Base-by-base conservation (phyloP, 2,113 vertebrate species). In the Poicephalus gulielmi region DNA sequence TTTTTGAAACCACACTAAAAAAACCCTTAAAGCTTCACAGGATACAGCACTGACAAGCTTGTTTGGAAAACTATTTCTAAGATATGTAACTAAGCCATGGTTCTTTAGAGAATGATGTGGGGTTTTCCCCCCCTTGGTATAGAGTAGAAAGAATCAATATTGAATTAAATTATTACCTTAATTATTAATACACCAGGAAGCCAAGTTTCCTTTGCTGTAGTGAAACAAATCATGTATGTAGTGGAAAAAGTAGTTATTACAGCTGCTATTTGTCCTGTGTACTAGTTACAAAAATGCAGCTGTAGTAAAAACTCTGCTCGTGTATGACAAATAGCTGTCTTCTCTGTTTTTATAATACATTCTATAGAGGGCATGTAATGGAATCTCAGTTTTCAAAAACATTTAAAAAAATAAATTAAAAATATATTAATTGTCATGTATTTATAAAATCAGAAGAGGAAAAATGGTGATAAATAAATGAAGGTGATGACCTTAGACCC, bases 101-200 rank as follows among this genome's bases (percentile, higher is more conserved):
- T 78, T 80, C 57, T 79, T 78, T 37, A 62, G 49, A 89, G 55
- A 71, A 47, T 31, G 2, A 28, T 43, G 4, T 17, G 23, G 30
- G 5, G 8, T 15, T 10, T 10, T 24, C 28, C 4, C 12, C 19
- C 10, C 28, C 52, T 70, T 23, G 25, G 11, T 79, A 49, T 68
- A 46, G 35, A 49, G 69, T 55, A 92, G 46, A n/a, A 68, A 79
- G 79, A 78, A 92, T 93, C 90, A 68, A 89, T 93, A 92, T 25
- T 71, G 57, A 93, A 92, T 96, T 92, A 93, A 96, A 92, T 94
- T 86, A 92, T 88, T 3, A 64, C 13, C 64, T 91, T 49, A 79
- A 92, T 88, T 85, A 92, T 87, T 91, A 90, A 90, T 95, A 83
- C 33, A 37, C 13, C 70, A 68, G 94, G 88, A 95, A 96, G 80